These are phyloP conservation scores for Clarias magur DNA, from an alignment of 2,113 vertebrate species.

Conservation along the genomic window DNA sequence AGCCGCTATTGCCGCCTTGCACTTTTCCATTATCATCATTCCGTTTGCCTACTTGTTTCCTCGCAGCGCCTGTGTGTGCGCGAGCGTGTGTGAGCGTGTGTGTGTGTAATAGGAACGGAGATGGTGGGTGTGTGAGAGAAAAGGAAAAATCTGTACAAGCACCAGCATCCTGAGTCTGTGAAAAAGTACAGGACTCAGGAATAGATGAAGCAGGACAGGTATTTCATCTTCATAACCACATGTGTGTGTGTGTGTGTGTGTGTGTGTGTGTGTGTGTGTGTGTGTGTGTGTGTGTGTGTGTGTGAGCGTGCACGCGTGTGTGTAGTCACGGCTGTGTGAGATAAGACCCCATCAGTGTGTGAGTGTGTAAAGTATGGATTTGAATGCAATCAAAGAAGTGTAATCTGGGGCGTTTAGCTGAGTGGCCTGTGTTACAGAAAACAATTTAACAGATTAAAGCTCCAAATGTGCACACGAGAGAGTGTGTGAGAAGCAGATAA, in stretches of 20 bases:
- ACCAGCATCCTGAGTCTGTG: slow-evolving; percentile 19
- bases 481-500: slow-evolving; percentile 51
- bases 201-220: slow-evolving; percentile 39
- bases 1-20: not conserved
- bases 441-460: slow-evolving; percentile 49
- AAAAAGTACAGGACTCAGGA: not conserved
- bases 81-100: not conserved
- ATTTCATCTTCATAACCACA: slow-evolving; percentile 43
- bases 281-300: slow-evolving; percentile 9
- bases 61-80: not conserved
- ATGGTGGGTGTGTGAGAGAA: slow-evolving; percentile 10
- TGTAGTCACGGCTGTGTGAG: slow-evolving; percentile 22
- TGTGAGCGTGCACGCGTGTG: slow-evolving; percentile 14
- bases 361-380: slow-evolving; percentile 47
- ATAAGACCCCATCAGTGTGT: slow-evolving; percentile 46
- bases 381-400: slow-evolving; percentile 50
- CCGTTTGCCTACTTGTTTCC: not conserved
- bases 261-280: slow-evolving; percentile 5
- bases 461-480: slow-evolving; percentile 49
- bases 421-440: slow-evolving; percentile 49
- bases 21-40: not conserved
- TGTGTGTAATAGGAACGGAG: not conserved
- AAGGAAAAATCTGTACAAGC: slow-evolving; percentile 28
- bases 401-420: slow-evolving; percentile 50
- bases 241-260: slow-evolving; percentile 8